Percentiles rank a stretch among this genome's conserved stretches.
Evolutionary conservation across 2,888 invertebrate genomes (phyloP).

Genomic region (Drosophila gaucha): DNA sequence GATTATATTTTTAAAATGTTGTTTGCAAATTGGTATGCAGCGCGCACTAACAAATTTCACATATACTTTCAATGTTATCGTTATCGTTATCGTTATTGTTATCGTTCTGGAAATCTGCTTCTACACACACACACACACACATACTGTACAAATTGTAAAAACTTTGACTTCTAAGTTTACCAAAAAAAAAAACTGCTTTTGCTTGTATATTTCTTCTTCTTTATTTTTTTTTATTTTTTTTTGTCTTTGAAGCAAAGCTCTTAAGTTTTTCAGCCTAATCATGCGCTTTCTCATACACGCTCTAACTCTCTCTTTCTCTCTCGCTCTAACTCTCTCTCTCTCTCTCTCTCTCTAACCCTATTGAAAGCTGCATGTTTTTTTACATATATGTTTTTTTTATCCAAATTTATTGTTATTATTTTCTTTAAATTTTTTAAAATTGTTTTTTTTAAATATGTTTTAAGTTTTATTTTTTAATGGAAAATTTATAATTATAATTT

Average conservation of each 20-base stretch:
- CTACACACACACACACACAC: conserved; percentile 17
- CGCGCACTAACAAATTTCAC: conserved; percentile 24
- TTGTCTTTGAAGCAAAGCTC: conserved; percentile 66
- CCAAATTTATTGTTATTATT: conserved; percentile 11
- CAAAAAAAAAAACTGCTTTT: conserved; percentile 37
- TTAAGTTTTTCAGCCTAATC: conserved; percentile 17
- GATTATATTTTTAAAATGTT: background rate
- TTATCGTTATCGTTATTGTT: conserved; percentile 32
- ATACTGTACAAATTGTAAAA: conserved; percentile 31
- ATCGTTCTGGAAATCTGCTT: conserved; percentile 30
- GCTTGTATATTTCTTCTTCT: conserved; percentile 54
- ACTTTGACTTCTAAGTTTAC: conserved; percentile 21
- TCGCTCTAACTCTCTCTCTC: conserved; percentile 21
- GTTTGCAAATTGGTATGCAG: conserved; percentile 31
- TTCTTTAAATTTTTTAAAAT: conserved; percentile 19
- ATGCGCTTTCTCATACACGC: conserved; percentile 39
- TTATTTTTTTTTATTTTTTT: background rate
- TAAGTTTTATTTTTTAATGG: background rate
- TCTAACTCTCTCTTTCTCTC: conserved; percentile 12
- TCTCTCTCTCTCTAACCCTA: conserved; percentile 6
- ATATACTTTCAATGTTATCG: conserved; percentile 31
- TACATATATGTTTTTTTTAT: conserved; percentile 8
- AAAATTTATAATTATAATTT: background rate
- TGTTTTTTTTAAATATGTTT: conserved; percentile 17
- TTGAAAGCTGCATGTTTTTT: conserved; percentile 52